Evolutionary conservation across 2,888 invertebrate genomes (phyloP).

Genomic region (Bellardia pandia): DNA sequence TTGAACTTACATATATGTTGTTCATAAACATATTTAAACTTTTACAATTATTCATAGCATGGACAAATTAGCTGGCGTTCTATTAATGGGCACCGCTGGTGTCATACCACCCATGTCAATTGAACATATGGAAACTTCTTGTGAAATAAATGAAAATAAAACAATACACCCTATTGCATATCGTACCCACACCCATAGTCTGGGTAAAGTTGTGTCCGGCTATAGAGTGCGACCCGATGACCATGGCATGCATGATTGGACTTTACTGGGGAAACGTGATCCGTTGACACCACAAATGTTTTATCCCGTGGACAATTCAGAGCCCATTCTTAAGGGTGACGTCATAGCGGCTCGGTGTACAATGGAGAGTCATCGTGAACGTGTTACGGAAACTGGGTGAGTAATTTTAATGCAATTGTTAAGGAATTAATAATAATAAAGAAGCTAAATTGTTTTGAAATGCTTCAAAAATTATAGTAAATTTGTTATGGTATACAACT

Average conservation of each 20-base stretch:
- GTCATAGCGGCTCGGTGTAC: conserved; percentile 95
- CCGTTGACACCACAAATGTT: conserved; percentile 97
- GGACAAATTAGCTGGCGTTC: conserved; percentile 95
- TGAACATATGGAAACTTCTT: conserved; percentile 96
- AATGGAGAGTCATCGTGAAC: conserved; percentile 90
- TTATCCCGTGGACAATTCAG: conserved; percentile 89
- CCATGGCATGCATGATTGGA: conserved; percentile 89
- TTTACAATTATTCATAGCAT: conserved; percentile 85
- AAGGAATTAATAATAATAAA: too few species aligned
- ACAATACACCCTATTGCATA: conserved; percentile 97
- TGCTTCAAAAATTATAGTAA: too few species aligned
- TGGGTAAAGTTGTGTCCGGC: conserved; percentile 94
- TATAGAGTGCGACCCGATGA: conserved; percentile 88
- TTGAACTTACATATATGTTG: not conserved
- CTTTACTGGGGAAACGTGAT: conserved; percentile 92
- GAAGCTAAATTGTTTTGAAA: too few species aligned
- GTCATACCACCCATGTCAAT: conserved; percentile 88
- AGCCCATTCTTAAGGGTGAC: conserved; percentile 89
- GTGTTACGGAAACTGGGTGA: conserved; percentile 90
- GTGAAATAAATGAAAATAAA: conserved; percentile 91
- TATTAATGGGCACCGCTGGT: conserved; percentile 95
- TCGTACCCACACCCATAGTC: conserved; percentile 95
- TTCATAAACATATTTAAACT: not conserved
- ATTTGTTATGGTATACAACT: too few species aligned
- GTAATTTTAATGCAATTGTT: conserved; percentile 68